Conservation (phyloP, 2,888 invertebrate species). For the Polietes domitor region DNA sequence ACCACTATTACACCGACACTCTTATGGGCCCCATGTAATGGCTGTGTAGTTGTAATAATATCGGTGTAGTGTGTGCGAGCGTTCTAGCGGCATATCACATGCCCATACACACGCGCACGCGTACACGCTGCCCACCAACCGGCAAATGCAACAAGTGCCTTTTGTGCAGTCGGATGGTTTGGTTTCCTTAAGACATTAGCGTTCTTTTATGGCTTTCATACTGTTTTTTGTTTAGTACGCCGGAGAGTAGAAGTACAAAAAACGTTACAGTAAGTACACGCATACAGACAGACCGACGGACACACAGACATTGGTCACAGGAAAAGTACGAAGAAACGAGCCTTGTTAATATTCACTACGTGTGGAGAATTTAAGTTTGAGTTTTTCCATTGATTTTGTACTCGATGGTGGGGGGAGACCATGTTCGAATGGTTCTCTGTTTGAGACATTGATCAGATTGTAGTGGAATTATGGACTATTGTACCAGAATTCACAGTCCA, state of each 20-base stretch:
- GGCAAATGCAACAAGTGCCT: slow-evolving; percentile 52
- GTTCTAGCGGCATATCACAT: slow-evolving; percentile 52
- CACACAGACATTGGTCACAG: slow-evolving; percentile 36
- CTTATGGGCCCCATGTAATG: slow-evolving; percentile 2
- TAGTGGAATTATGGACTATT: too few species aligned
- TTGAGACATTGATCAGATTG: background rate
- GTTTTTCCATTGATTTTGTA: background rate
- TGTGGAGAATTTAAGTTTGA: slow-evolving; percentile 44
- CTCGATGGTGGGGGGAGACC: background rate
- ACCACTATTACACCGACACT: background rate
- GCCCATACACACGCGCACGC: background rate
- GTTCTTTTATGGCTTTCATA: slow-evolving; percentile 15
- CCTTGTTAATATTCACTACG: slow-evolving; percentile 60
- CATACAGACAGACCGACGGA: too few species aligned
- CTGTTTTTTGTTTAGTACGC: slow-evolving; percentile 8
- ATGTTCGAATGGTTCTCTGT: background rate
- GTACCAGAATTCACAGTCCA: too few species aligned
- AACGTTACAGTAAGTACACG: slow-evolving; percentile 25
- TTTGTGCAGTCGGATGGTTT: slow-evolving; percentile 8
- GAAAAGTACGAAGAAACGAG: slow-evolving; percentile 43
- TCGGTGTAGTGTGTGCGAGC: slow-evolving; percentile 4
- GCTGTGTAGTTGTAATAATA: background rate
- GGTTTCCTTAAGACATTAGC: slow-evolving; percentile 53
- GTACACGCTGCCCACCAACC: background rate
- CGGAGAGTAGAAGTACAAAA: background rate